phyloP scores from a whole-genome alignment of 2,888 invertebrate species.

The Oscheius onirici region DNA sequence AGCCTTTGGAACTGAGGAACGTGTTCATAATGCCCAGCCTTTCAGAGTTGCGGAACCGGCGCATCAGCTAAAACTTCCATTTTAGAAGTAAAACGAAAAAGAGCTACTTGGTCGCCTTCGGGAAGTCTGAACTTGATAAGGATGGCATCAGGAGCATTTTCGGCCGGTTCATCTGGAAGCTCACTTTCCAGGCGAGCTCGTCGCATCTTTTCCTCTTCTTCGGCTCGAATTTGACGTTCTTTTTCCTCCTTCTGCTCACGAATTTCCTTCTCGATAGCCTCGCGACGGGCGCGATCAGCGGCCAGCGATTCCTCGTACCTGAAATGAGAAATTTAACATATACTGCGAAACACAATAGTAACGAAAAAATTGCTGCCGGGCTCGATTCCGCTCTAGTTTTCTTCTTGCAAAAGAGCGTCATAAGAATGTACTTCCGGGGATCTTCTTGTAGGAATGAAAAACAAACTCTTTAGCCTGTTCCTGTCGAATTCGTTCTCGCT shows the following conservation, averaged over 20 bases:
- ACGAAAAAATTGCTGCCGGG: too few species aligned
- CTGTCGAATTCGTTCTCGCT: constrained; percentile 59
- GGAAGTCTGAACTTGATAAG: constrained; percentile 65
- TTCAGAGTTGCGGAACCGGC: constrained; percentile 62
- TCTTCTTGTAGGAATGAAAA: too few species aligned
- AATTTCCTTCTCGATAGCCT: constrained; percentile 53
- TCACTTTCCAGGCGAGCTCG: constrained; percentile 39
- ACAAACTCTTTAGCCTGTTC: constrained; percentile 64
- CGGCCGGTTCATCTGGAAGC: constrained; percentile 62
- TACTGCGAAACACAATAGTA: too few species aligned
- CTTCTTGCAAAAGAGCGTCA: too few species aligned
- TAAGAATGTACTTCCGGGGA: too few species aligned
- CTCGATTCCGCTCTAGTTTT: too few species aligned
- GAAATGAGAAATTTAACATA: too few species aligned
- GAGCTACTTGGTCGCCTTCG: constrained; percentile 50
- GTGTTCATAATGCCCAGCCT: constrained; percentile 47
- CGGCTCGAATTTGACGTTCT: constrained; percentile 34
- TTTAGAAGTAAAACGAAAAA: not conserved
- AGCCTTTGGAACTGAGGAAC: constrained; percentile 64
- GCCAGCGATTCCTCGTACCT: constrained; percentile 57
- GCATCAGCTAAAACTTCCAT: constrained; percentile 42
- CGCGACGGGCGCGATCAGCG: constrained; percentile 58
- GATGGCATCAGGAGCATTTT: constrained; percentile 44
- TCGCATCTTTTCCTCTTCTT: constrained; percentile 43
- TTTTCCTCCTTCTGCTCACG: constrained; percentile 46